Base-by-base conservation (phyloP, 2,888 invertebrate species). In the Ditula angustiorana region DNA sequence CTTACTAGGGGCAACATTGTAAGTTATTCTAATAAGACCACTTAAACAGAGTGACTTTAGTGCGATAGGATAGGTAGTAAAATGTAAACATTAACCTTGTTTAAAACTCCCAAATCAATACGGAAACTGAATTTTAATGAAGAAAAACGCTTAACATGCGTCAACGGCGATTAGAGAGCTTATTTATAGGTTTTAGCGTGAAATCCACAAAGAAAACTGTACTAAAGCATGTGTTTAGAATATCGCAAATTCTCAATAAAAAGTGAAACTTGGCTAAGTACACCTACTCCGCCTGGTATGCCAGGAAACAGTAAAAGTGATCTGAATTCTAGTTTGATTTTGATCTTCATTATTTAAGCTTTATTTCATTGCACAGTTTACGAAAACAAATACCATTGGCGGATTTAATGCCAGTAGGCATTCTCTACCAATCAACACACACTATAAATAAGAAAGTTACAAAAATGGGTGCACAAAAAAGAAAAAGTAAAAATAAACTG, bases 51-150 rank as follows among this genome's bases (percentile, higher is more conserved):
- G 24, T 33, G n/a, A 33, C 4, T 37, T 47, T 37, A 16, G 49
- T 35, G 30, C 10, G 13, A n/a, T 21, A 21, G 21, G 37, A 30
- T 4, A 57, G 28, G 24, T n/a, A 57, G 57, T 49, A 26, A 24
- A 21, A 61, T 56, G 55, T 37, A 23, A 56, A 61, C 49, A 35
- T 30, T 56, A 37, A 64, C 58, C 63, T 53, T 59, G 47, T 59
- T 64, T 23, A 21, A 53, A 28, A 37, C 21, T 33, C 64, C 47
- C 53, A 64, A 59, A 64, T 53, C 59, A 57, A 60, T 50, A 64
- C 67, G 64, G 67, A 64, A 60, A 60, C 49, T 0, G 67, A 64
- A 67, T 67, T 5, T 60, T 50, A 64, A 67, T 67, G 44, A 52
- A 13, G 26, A 37, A 61, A 44, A 50, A 46, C 53, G 26, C 10